Evolutionary conservation across 92 coral and sea anemone species (phyloP), one percentile per base, ranked within the genome.

Genomic region (Porites lobata): DNA sequence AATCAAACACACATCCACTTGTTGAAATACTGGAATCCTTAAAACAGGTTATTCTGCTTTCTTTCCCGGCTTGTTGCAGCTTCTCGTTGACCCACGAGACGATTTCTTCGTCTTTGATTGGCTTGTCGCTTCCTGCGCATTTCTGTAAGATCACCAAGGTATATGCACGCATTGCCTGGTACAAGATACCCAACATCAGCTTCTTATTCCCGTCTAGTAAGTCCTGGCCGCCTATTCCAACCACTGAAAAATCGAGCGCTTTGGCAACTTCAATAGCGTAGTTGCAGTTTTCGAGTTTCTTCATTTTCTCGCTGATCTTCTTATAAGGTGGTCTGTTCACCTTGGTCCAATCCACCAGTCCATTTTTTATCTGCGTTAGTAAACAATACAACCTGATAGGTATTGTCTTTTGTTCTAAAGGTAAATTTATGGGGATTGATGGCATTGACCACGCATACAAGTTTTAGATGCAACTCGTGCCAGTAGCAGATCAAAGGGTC

Each of bases 141-240:
- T 92, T 85, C 78, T 97, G 97, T 79, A 97, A 85, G 62, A 97
- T 80, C 71, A 96, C 90, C 95, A 97, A 78, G 32, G 98, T 95
- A 87, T 95, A 97, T 10, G 95, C 96, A 65, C 98, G 98, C 99
- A 97, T 97, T 29, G 99, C 88, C 80, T 97, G 99, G 90, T 98
- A 95, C 51, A 97, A 88, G 70, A 97, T 87, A 38, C 94, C 96
- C 82, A 95, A 90, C 76, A 96, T 89, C 1, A 97, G 91, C 78
- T 95, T 97, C 88, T 89, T 78, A 73, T 95, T 95, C 1, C 95
- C 94, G 52, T 95, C 97, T 32, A 78, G 76, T 50, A 97, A 81
- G 79, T 97, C 99, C 62, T 94, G 93, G 62, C 99, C 99, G 2
- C 98, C 99, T 71, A 95, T 92, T 51, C 99, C 99, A 20, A 97